Evolutionary conservation across 1,140 invertebrate species (phyloP).

Genomic region (Drosophila insularis): DNA sequence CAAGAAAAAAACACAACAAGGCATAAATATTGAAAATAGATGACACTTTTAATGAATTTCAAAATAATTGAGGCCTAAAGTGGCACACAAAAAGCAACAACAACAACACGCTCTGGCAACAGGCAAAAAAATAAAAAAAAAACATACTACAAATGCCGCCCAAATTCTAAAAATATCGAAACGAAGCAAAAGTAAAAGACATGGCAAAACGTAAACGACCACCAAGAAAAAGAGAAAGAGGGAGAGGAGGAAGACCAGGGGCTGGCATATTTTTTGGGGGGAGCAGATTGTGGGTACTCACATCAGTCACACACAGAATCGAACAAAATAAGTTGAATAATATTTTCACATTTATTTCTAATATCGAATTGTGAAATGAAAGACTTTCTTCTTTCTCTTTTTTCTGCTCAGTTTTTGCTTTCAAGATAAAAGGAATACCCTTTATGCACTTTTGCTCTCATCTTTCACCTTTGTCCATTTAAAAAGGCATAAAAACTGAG

Average conservation of each 20-base stretch:
- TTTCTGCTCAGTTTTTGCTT: not conserved
- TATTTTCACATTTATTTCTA: not conserved
- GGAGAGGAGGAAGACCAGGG: not conserved
- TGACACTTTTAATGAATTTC: conserved; percentile 77
- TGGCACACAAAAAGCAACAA: conserved; percentile 40
- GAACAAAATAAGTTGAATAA: too few species aligned
- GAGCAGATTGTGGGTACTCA: not conserved
- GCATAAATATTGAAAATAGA: conserved; percentile 69
- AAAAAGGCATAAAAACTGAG: conserved; percentile 69
- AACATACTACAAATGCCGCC: conserved; percentile 45
- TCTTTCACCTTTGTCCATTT: conserved; percentile 69
- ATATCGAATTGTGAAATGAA: too few species aligned
- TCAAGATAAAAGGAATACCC: conserved; percentile 26
- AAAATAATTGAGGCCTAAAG: conserved; percentile 79
- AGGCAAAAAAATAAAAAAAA: conserved; percentile 36
- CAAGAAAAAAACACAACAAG: not conserved
- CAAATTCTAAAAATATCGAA: conserved; percentile 60
- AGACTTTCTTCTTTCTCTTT: not conserved
- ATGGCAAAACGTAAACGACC: not conserved
- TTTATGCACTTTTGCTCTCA: conserved; percentile 26
- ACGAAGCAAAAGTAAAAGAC: conserved; percentile 8
- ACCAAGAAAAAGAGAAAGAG: not conserved
- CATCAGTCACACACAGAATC: too few species aligned
- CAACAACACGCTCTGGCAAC: conserved; percentile 57
- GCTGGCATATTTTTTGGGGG: not conserved